Evolutionary conservation across 2,888 invertebrate genomes (phyloP), one percentile per base, ranked within the genome.

Genomic region (Melanotus villosus): DNA sequence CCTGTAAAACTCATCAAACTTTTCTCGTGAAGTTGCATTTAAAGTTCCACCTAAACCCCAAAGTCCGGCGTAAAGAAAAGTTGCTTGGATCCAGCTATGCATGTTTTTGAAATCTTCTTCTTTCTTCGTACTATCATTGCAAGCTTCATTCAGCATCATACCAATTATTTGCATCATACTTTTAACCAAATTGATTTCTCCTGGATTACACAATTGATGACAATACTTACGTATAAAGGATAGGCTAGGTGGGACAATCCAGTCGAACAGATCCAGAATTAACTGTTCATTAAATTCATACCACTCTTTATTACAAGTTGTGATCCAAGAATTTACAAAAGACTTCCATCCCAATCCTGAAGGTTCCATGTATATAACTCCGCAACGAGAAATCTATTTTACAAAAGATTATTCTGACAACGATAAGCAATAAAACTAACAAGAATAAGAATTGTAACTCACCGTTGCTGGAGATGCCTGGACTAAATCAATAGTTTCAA

Each of bases 301-400:
- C 91, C 93, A 94, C 43, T 86, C 84, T 0, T 87, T 88, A 84
- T 88, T 90, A 18, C 89, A 84, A 10, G 85, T 87, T 6, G 90
- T 89, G 0, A 95, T 76, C 97, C 97, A 97, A 0, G 95, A 95
- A 73, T 89, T 88, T 21, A 93, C 88, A 78, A 95, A 91, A 0
- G 95, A 92, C 72, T 87, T 85, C 91, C 95, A 96, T 2, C 97
- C 96, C 5, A 97, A 86, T 0, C 93, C 90, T 1, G 88, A 83
- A 0, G 96, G 93, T 83, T 98, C 97, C 88, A 97, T 90, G 81
- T 94, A 95, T 75, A 96, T 93, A 94, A 96, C 95, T 50, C 95
- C 95, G 83, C 95, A 96, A 63, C 95, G 88, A 12, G 94, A 95
- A 4, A 84, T 83, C 83, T 83, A n/a, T 26, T 26, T 7, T 5